These are phyloP conservation scores for Mactra quadrangularis DNA, from an alignment of 1,140 invertebrate species.

Conservation along the genomic window DNA sequence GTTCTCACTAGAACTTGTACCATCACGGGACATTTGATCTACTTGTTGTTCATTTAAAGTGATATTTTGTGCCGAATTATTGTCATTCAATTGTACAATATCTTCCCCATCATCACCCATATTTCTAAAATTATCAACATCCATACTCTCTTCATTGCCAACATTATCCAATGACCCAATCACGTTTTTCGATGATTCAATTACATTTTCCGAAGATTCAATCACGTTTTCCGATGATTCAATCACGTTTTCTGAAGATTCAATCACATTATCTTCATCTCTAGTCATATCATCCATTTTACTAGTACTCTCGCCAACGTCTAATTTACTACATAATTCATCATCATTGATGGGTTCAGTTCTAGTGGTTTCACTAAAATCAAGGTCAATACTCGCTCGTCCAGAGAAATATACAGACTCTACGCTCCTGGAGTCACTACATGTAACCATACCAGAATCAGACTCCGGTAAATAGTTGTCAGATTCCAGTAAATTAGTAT, in stretches of 20 bases:
- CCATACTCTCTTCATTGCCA: background rate
- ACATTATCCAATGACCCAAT: too few species aligned
- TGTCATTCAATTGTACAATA: conserved; percentile 2
- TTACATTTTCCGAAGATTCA: too few species aligned
- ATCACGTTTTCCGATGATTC: too few species aligned
- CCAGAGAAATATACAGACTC: conserved; percentile 35
- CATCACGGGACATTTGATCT: too few species aligned
- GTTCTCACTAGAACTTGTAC: too few species aligned
- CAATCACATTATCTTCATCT: background rate
- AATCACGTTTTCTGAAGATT: too few species aligned
- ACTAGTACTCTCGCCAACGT: background rate
- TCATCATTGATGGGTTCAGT: conserved; percentile 12
- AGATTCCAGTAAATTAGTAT: conserved; percentile 30
- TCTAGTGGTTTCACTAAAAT: background rate
- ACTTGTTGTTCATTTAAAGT: background rate
- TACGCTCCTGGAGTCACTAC: conserved; percentile 15
- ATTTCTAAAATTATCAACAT: too few species aligned
- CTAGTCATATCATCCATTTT: background rate
- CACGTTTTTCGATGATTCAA: too few species aligned
- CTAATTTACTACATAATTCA: conserved; percentile 28
- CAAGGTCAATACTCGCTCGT: conserved; percentile 10
- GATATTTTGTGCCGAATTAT: conserved; percentile 2
- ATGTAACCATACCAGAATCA: conserved; percentile 50
- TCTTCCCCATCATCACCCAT: conserved; percentile 2
- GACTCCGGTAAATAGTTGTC: conserved; percentile 13